A percentile compares a stretch with the other conserved stretches of the same genome.
Conservation (phyloP, 1,140 invertebrate species). For the Cyclargus thomasi region DNA sequence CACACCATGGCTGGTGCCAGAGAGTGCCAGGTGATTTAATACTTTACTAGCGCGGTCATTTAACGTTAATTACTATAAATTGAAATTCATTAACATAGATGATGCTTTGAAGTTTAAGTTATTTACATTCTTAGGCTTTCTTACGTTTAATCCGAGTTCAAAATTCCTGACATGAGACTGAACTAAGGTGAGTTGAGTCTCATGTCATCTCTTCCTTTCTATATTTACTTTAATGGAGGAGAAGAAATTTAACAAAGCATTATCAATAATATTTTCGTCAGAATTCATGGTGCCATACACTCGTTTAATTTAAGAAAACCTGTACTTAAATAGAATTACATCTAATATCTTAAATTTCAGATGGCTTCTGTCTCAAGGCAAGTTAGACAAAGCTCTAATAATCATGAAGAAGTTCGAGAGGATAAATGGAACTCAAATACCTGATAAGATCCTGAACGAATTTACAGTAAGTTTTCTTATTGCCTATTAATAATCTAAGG, state of each 20-base stretch:
- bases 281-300: not conserved
- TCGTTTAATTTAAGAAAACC: not conserved
- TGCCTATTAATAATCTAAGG: no score
- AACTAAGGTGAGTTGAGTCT: no score
- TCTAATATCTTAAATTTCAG: conserved; percentile 56
- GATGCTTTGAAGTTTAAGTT: no score
- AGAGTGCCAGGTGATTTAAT: conserved; percentile 81
- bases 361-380: conserved; percentile 89
- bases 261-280: not conserved
- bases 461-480: conserved; percentile 78
- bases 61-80: no score
- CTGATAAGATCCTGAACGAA: conserved; percentile 81
- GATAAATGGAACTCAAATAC: conserved; percentile 85
- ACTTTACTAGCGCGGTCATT: no score
- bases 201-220: no score
- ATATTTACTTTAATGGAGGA: no score
- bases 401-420: conserved; percentile 88
- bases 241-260: not conserved
- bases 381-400: conserved; percentile 83
- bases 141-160: no score
- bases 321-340: not conserved
- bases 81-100: no score
- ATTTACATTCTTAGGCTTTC: no score
- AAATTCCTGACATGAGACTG: no score
- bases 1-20: conserved; percentile 85